Evolutionary conservation across 2,797 vertebrate species (phyloP).

Genomic region (Pterois miles): DNA sequence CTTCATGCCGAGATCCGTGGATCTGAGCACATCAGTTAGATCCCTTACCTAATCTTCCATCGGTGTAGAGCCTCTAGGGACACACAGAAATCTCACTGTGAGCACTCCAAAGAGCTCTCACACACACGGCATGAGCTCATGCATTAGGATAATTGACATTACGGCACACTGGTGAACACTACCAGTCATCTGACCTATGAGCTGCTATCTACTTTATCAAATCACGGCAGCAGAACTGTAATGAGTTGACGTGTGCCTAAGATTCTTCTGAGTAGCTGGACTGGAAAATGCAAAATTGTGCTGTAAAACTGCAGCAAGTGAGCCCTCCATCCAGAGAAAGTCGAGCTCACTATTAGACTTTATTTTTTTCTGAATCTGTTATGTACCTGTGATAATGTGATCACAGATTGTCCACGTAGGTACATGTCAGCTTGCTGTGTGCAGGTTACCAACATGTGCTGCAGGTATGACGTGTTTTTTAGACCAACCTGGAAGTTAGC

Average conservation of each 20-base stretch:
- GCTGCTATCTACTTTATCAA: background rate
- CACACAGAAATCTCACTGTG: conserved; percentile 1
- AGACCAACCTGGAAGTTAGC: too few species aligned
- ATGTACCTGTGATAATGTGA: background rate
- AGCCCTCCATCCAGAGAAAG: background rate
- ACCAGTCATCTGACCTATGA: background rate
- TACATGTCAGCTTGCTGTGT: too few species aligned
- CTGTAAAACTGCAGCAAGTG: background rate
- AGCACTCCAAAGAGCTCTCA: background rate
- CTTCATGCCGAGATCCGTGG: conserved; percentile 13
- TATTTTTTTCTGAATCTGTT: background rate
- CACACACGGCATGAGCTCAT: background rate
- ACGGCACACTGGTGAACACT: background rate
- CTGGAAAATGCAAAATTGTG: background rate
- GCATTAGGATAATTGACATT: conserved; percentile 6
- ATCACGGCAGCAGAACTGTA: background rate
- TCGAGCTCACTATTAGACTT: background rate
- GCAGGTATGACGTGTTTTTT: too few species aligned
- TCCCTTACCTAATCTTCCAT: conserved; percentile 37
- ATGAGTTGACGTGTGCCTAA: background rate
- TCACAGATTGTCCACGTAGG: background rate
- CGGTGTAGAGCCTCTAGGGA: conserved; percentile 12
- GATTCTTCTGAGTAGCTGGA: background rate
- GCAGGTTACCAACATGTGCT: too few species aligned
- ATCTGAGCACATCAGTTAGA: conserved; percentile 29